Evolutionary conservation across 2,888 invertebrate species (phyloP).

Genomic region (Lamellibrachia satsuma): DNA sequence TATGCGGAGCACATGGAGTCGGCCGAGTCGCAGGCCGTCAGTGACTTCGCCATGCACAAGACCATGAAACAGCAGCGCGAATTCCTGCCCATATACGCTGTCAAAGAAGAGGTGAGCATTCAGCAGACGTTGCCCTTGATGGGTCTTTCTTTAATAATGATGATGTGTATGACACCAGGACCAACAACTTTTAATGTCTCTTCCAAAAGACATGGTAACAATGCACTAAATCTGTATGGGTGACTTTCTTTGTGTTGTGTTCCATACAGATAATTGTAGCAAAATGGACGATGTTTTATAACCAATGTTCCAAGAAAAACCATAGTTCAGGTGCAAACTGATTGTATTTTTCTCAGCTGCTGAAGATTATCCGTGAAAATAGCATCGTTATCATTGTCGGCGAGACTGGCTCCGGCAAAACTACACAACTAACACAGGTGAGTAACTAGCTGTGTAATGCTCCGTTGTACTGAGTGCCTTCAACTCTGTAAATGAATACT

Average conservation of each 20-base stretch:
- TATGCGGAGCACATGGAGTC: slow-evolving; percentile 88
- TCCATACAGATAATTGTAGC: no score
- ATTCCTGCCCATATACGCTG: slow-evolving; percentile 94
- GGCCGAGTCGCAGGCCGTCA: slow-evolving; percentile 70
- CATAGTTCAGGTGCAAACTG: background rate
- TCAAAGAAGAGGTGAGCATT: slow-evolving; percentile 80
- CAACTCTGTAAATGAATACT: no score
- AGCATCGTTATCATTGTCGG: slow-evolving; percentile 93
- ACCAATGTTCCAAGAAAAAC: background rate
- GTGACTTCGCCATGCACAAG: slow-evolving; percentile 87
- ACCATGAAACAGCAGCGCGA: slow-evolving; percentile 83
- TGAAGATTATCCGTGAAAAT: slow-evolving; percentile 78
- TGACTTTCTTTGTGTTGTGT: no score
- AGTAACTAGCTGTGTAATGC: background rate
- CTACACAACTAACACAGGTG: slow-evolving; percentile 92
- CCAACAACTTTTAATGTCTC: no score
- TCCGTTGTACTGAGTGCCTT: no score
- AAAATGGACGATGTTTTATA: background rate
- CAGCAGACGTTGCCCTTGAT: background rate
- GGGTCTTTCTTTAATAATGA: background rate
- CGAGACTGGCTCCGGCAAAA: slow-evolving; percentile 96
- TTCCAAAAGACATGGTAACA: no score
- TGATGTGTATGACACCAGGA: background rate
- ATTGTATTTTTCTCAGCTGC: slow-evolving; percentile 67
- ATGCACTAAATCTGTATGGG: no score